A percentile compares a stretch with the other conserved stretches of the same genome.
Conservation (phyloP, 1,140 invertebrate genomes). For the Macrobrachium nipponense region DNA sequence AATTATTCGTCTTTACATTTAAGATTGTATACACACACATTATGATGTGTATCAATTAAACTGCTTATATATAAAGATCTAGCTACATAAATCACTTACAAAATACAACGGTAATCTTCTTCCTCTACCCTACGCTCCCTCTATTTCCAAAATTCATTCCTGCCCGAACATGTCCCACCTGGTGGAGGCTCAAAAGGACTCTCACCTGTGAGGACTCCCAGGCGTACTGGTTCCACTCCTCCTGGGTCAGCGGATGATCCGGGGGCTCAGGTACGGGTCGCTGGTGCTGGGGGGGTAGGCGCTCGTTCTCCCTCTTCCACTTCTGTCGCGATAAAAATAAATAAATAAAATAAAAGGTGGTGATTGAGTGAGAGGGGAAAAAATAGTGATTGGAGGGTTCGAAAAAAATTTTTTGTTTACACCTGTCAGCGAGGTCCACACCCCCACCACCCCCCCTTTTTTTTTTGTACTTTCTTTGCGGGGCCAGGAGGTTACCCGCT, state of each 20-base stretch:
- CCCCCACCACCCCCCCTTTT: too few species aligned
- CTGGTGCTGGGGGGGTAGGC: slow-evolving; percentile 73
- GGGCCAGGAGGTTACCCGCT: too few species aligned
- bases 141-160: not conserved
- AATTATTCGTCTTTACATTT: too few species aligned
- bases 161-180: slow-evolving; percentile 67
- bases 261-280: slow-evolving; percentile 75
- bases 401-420: too few species aligned
- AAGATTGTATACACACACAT: too few species aligned
- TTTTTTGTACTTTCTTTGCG: too few species aligned
- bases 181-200: not conserved
- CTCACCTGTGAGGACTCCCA: slow-evolving; percentile 74
- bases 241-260: slow-evolving; percentile 68
- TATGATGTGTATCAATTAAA: not conserved
- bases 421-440: too few species aligned
- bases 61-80: too few species aligned
- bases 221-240: slow-evolving; percentile 73
- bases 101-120: not conserved
- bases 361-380: too few species aligned
- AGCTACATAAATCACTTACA: too few species aligned
- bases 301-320: slow-evolving; percentile 78
- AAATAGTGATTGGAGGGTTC: too few species aligned
- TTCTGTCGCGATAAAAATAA: slow-evolving; percentile 73
- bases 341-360: too few species aligned
- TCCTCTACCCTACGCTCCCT: not conserved